Conservation (phyloP, 2,888 invertebrate species). For the Macrosoma leucophasiata region DNA sequence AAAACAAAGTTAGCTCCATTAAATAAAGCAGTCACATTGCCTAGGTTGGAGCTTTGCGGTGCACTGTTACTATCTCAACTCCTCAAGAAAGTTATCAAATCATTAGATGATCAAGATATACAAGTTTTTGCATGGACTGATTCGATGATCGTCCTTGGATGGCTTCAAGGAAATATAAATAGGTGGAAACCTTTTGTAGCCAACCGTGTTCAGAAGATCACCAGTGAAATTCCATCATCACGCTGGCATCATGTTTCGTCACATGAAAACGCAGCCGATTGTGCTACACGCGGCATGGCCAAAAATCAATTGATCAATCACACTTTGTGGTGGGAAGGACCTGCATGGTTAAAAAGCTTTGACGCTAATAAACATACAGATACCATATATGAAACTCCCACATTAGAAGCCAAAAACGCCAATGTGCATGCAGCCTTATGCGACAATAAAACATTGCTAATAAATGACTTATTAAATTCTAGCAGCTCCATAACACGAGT, state of each 20-base stretch:
- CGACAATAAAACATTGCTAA: not conserved
- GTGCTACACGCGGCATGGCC: slow-evolving; percentile 2
- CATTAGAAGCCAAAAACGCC: not conserved
- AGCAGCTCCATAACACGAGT: slow-evolving; percentile 1
- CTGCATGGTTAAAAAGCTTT: slow-evolving; percentile 3
- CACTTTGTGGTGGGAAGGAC: slow-evolving; percentile 4
- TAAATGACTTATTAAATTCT: not conserved
- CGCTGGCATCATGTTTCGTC: slow-evolving; percentile 12
- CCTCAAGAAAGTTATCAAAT: slow-evolving; percentile 9
- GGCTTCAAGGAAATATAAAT: not conserved
- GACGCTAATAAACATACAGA: not conserved
- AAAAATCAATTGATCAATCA: slow-evolving; percentile 1
- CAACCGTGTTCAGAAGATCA: slow-evolving; percentile 19
- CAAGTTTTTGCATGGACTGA: slow-evolving; percentile 19
- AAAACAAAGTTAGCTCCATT: slow-evolving; percentile 25
- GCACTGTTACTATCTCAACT: slow-evolving; percentile 18
- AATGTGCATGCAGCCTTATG: not conserved
- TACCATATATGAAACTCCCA: not conserved
- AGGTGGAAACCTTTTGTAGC: slow-evolving; percentile 15
- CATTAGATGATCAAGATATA: not conserved
- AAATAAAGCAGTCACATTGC: slow-evolving; percentile 16
- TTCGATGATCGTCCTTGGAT: slow-evolving; percentile 14
- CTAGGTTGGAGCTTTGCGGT: slow-evolving; percentile 21
- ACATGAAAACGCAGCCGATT: slow-evolving; percentile 6
- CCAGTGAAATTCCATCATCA: slow-evolving; percentile 7